Evolutionary conservation across 2,888 invertebrate species (phyloP).

Genomic region (Tenthredo notha): DNA sequence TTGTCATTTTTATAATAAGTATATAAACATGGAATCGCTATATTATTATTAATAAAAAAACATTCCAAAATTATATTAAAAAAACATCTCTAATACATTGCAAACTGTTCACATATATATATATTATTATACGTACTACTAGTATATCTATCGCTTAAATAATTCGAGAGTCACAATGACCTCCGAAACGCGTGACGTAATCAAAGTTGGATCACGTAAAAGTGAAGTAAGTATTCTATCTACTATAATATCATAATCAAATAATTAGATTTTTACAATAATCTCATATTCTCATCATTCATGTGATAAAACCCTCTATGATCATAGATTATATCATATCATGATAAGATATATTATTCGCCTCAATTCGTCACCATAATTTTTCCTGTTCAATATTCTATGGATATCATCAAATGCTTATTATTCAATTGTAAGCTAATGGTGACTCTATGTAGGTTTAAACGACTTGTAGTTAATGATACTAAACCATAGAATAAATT

Average conservation of each 20-base stretch:
- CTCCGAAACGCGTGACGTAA: constrained; percentile 75
- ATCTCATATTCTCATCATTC: neutral
- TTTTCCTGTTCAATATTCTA: too few relatives aligned
- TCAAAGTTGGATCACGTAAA: constrained; percentile 90
- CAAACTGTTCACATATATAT: constrained; percentile 31
- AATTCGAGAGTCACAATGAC: constrained; percentile 42
- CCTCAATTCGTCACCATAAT: too few relatives aligned
- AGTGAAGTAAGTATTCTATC: constrained; percentile 88
- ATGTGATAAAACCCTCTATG: neutral
- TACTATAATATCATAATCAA: neutral
- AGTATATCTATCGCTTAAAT: neutral
- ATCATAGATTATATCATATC: neutral
- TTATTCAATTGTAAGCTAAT: too few relatives aligned
- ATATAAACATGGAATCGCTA: neutral
- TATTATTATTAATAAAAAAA: constrained; percentile 54
- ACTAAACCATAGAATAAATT: too few relatives aligned
- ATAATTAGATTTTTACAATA: neutral
- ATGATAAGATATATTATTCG: too few relatives aligned
- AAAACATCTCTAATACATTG: constrained; percentile 6
- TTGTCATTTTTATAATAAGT: neutral
- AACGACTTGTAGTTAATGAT: too few relatives aligned
- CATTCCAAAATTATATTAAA: constrained; percentile 62
- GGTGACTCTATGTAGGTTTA: too few relatives aligned
- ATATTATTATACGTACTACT: neutral
- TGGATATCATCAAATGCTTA: too few relatives aligned